Percentiles rank a stretch among this genome's conserved stretches.
Evolutionary conservation across 2,888 invertebrate genomes (phyloP).

Genomic region (Creontiades dilutus): DNA sequence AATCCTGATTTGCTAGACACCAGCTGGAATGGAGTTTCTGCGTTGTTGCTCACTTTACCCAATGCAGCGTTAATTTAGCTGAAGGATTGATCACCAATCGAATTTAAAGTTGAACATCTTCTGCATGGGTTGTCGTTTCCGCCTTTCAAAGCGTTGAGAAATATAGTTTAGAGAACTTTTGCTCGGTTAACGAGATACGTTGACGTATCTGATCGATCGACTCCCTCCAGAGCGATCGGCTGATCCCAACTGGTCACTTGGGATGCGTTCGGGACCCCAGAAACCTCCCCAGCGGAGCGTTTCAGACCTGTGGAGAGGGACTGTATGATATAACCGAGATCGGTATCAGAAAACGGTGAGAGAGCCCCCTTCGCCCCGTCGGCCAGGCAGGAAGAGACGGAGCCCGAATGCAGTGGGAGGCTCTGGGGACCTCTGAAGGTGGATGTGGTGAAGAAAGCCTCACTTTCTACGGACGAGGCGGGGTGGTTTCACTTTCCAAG

Average conservation of each 20-base stretch:
- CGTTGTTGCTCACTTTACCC: too few species aligned
- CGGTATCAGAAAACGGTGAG: conserved; percentile 18
- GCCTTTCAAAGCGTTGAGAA: too few species aligned
- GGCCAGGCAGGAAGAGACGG: not conserved
- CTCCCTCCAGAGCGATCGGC: not conserved
- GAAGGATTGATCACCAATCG: too few species aligned
- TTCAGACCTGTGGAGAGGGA: not conserved
- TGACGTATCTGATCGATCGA: too few species aligned
- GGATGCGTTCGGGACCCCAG: not conserved
- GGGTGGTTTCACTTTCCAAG: conserved; percentile 69
- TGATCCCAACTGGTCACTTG: not conserved
- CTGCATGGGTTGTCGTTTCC: too few species aligned
- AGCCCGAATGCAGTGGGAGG: conserved; percentile 35
- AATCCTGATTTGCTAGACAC: too few species aligned
- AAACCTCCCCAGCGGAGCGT: not conserved
- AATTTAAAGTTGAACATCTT: too few species aligned
- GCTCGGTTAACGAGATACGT: too few species aligned
- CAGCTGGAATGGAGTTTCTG: too few species aligned
- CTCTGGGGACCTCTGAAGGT: conserved; percentile 40
- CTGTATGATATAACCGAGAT: conserved; percentile 18
- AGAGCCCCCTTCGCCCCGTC: not conserved
- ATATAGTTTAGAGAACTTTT: too few species aligned
- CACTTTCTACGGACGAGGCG: conserved; percentile 56
- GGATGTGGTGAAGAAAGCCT: conserved; percentile 66
- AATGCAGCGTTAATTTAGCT: too few species aligned